Evolutionary conservation across 2,113 vertebrate species (phyloP).

Genomic region (human (Homo sapiens)): DNA sequence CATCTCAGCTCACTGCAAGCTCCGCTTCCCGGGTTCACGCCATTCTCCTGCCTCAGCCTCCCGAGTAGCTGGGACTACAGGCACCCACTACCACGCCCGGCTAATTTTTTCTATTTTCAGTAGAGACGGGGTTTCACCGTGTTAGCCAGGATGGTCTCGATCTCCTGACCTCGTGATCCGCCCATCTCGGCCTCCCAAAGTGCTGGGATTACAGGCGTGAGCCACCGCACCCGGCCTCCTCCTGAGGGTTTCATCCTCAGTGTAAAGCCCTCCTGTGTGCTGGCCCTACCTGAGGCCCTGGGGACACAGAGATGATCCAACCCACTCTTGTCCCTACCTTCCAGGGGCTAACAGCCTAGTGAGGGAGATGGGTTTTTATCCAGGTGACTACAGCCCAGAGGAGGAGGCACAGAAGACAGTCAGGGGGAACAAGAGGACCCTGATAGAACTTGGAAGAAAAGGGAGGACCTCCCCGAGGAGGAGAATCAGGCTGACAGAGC

Average conservation of each 20-base stretch:
- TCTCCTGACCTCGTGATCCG: too few relatives aligned
- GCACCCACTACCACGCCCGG: too few relatives aligned
- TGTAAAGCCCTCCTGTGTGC: neutral
- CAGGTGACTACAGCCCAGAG: neutral
- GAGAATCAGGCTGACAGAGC: neutral
- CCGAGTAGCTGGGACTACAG: too few relatives aligned
- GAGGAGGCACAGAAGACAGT: neutral
- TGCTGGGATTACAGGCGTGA: too few relatives aligned
- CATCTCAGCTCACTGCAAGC: too few relatives aligned
- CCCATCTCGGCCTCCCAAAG: too few relatives aligned
- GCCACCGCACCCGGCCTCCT: neutral
- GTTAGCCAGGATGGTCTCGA: too few relatives aligned
- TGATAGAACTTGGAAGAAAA: neutral
- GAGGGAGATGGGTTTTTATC: neutral
- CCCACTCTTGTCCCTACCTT: neutral
- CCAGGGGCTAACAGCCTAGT: neutral
- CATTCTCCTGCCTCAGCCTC: too few relatives aligned
- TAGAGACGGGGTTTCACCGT: too few relatives aligned
- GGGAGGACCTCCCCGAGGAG: neutral
- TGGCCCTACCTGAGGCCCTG: neutral
- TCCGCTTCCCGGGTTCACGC: too few relatives aligned
- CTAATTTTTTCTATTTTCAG: too few relatives aligned
- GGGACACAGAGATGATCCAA: neutral
- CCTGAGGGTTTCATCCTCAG: neutral
- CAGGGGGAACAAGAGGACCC: neutral